Percentiles rank a stretch among this genome's conserved stretches.
Conservation (phyloP, 37 sponge, comb jelly and placozoan genomes). For the Agelas oroides region DNA sequence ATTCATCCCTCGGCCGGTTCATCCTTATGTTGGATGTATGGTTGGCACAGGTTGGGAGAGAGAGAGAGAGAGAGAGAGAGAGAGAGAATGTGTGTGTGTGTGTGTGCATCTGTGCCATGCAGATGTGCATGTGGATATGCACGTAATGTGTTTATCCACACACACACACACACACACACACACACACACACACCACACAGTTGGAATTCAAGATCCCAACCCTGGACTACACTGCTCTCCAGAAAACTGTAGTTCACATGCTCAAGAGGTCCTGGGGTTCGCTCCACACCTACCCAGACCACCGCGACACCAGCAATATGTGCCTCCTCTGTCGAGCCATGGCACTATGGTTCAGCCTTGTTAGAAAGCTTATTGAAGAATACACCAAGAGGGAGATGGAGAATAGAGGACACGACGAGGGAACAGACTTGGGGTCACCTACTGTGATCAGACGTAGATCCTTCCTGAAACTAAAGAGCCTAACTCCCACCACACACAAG, state of each 20-base stretch:
- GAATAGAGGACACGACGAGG: not conserved
- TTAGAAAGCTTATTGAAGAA: constrained; percentile 17
- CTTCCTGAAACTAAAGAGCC: not conserved
- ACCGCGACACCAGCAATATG: constrained; percentile 23
- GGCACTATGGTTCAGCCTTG: constrained; percentile 49
- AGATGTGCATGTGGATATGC: too few species aligned
- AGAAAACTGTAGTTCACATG: constrained; percentile 17
- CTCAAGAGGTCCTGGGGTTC: constrained; percentile 33
- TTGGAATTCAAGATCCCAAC: not conserved
- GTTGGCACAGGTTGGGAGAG: constrained; percentile 66
- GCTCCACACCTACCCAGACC: constrained; percentile 23
- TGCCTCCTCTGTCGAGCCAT: constrained; percentile 62
- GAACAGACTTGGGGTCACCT: not conserved
- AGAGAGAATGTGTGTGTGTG: too few species aligned
- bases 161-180: not conserved
- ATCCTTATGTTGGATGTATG: constrained; percentile 77
- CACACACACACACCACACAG: too few species aligned
- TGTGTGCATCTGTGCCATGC: too few species aligned
- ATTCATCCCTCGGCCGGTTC: constrained; percentile 55
- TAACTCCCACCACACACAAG: not conserved
- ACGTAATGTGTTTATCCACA: not conserved
- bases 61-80: too few species aligned
- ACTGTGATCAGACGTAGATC: not conserved
- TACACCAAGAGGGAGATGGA: constrained; percentile 8
- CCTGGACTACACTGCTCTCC: constrained; percentile 3